A percentile compares a stretch with the other conserved stretches of the same genome.
Conservation (phyloP, 2,888 invertebrate species). For the Ischnus inquisitorius region DNA sequence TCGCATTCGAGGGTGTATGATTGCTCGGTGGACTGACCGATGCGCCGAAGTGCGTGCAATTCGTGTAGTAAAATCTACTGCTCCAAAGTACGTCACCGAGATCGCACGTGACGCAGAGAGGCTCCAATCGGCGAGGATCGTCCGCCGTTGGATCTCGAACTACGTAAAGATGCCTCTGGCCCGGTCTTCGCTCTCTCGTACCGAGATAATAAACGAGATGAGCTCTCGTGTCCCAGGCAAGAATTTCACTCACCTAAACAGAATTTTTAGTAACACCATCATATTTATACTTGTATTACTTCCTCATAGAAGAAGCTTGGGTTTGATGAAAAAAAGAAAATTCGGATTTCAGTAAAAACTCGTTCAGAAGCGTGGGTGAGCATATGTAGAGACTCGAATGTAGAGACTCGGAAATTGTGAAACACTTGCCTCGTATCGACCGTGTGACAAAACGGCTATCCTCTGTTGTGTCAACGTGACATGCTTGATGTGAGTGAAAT, state of each 20-base stretch:
- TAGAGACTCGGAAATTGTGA: not conserved
- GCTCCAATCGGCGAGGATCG: slow-evolving; percentile 89
- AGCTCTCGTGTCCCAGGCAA: slow-evolving; percentile 94
- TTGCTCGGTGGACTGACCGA: slow-evolving; percentile 87
- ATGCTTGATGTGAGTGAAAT: slow-evolving; percentile 95
- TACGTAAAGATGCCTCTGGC: slow-evolving; percentile 95
- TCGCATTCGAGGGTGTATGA: slow-evolving; percentile 57
- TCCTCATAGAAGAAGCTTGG: no score
- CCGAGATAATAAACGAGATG: slow-evolving; percentile 92
- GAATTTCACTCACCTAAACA: slow-evolving; percentile 88
- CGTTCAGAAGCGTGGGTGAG: no score
- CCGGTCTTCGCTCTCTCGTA: slow-evolving; percentile 93
- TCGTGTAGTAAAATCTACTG: slow-evolving; percentile 90
- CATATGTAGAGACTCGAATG: no score
- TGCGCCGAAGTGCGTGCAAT: slow-evolving; percentile 95
- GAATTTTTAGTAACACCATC: not conserved
- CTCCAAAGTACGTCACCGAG: slow-evolving; percentile 91
- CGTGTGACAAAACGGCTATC: slow-evolving; percentile 94
- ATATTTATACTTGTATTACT: no score
- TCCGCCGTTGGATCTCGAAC: slow-evolving; percentile 92
- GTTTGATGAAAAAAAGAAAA: no score
- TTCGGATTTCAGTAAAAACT: no score
- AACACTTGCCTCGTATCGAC: slow-evolving; percentile 91
- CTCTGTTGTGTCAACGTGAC: slow-evolving; percentile 93
- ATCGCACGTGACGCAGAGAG: slow-evolving; percentile 95